Conservation (phyloP, 2,888 invertebrate species). For the Ectobius pallidus region DNA sequence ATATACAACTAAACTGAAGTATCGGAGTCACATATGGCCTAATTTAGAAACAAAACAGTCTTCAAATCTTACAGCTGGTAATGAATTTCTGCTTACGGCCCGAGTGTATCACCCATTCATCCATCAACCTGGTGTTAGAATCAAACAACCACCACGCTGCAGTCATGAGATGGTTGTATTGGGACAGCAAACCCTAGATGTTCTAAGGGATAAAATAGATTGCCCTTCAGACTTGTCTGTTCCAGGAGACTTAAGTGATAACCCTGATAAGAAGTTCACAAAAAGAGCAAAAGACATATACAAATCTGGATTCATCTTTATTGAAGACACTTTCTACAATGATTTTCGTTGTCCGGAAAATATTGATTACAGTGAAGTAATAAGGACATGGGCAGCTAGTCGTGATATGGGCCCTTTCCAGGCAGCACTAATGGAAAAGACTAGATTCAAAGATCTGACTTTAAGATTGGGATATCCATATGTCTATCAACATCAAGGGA, state of each 20-base stretch:
- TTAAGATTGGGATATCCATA: conserved; percentile 68
- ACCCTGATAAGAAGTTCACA: conserved; percentile 48
- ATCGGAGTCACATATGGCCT: too few relatives aligned
- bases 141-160: conserved; percentile 51
- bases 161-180: conserved; percentile 65
- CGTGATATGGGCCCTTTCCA: conserved; percentile 58
- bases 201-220: conserved; percentile 73
- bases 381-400: conserved; percentile 67
- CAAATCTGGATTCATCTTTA: conserved; percentile 77
- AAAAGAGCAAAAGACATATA: conserved; percentile 58
- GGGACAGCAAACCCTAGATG: conserved; percentile 71
- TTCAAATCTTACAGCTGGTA: conserved; percentile 47
- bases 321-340: conserved; percentile 79
- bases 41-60: too few relatives aligned
- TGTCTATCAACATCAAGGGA: conserved; percentile 89
- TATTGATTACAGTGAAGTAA: conserved; percentile 69
- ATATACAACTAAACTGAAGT: too few relatives aligned
- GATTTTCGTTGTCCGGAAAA: conserved; percentile 66
- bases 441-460: conserved; percentile 52
- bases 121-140: conserved; percentile 39
- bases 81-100: conserved; percentile 56
- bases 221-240: conserved; percentile 70
- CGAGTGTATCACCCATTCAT: conserved; percentile 60
- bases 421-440: conserved; percentile 61
- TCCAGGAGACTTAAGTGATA: conserved; percentile 54